Evolutionary conservation across 2,888 invertebrate species (phyloP).

Genomic region (Chesias legatella): DNA sequence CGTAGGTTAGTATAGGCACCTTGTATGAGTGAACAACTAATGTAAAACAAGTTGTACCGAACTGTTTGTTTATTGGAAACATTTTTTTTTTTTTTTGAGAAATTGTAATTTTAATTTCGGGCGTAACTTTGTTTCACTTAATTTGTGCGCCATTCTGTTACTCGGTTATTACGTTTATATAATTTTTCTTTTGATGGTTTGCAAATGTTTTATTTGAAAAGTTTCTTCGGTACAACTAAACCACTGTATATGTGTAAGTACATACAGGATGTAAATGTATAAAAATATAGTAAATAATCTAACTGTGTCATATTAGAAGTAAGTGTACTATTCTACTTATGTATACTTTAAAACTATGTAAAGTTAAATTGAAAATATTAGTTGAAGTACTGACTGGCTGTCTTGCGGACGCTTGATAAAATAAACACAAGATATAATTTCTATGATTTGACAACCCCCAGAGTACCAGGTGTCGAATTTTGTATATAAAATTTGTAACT

Average conservation of each 20-base stretch:
- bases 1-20: slow-evolving; percentile 70
- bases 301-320: slow-evolving; percentile 79
- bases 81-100: slow-evolving; percentile 5
- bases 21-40: slow-evolving; percentile 64
- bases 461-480: slow-evolving; percentile 44
- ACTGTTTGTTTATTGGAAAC: slow-evolving; percentile 36
- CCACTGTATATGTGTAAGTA: slow-evolving; percentile 75
- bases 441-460: slow-evolving; percentile 46
- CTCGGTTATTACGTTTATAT: slow-evolving; percentile 12
- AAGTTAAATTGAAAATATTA: slow-evolving; percentile 64
- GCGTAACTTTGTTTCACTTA: too few relatives aligned
- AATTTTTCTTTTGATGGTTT: slow-evolving; percentile 9
- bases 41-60: slow-evolving; percentile 45
- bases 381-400: slow-evolving; percentile 56
- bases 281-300: slow-evolving; percentile 71
- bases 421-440: slow-evolving; percentile 41
- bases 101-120: slow-evolving; percentile 16
- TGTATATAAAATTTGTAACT: slow-evolving; percentile 76
- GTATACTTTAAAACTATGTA: slow-evolving; percentile 67
- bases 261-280: slow-evolving; percentile 72
- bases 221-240: slow-evolving; percentile 48
- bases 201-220: slow-evolving; percentile 32
- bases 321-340: slow-evolving; percentile 78
- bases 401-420: slow-evolving; percentile 10
- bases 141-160: slow-evolving; percentile 29